Percentiles rank a stretch among this genome's conserved stretches.
Conservation (phyloP, 2,888 invertebrate genomes). For the Thysanoteuthis rhombus region DNA sequence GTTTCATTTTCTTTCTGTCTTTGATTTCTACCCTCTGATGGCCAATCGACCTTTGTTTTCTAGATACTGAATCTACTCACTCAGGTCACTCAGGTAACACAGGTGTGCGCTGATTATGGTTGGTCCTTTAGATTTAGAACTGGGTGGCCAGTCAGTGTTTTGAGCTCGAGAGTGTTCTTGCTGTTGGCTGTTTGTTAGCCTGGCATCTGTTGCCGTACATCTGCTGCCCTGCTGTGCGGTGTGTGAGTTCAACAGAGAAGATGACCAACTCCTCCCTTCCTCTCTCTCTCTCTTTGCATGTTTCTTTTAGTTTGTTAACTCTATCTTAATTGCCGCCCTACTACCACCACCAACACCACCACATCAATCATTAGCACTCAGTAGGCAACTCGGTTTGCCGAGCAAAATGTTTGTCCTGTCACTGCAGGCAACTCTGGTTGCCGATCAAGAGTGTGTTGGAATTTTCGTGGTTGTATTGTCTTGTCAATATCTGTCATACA, state of each 20-base stretch:
- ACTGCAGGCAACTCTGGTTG: too few species aligned
- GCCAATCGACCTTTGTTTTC: conserved; percentile 21
- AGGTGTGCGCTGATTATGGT: conserved; percentile 16
- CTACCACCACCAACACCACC: too few species aligned
- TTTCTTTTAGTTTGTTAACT: not conserved
- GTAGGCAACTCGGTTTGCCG: too few species aligned
- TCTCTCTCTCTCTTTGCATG: not conserved
- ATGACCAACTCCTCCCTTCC: not conserved
- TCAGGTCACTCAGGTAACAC: conserved; percentile 32
- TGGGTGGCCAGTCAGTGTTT: not conserved
- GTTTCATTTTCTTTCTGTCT: not conserved
- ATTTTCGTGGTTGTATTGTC: too few species aligned
- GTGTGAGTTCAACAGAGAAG: not conserved
- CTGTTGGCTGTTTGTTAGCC: conserved; percentile 18
- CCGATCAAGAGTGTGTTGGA: too few species aligned
- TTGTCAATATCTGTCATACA: too few species aligned
- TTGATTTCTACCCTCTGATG: not conserved
- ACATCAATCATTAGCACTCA: too few species aligned
- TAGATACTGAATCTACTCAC: conserved; percentile 29
- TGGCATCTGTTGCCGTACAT: not conserved
- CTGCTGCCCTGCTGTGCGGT: not conserved
- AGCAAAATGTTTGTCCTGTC: too few species aligned
- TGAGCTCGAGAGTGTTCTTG: conserved; percentile 17
- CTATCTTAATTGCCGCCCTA: not conserved
- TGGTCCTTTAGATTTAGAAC: conserved; percentile 24